These are phyloP conservation scores for Eremobia ochroleuca DNA, from an alignment of 2,888 invertebrate genomes.

Conservation along the genomic window DNA sequence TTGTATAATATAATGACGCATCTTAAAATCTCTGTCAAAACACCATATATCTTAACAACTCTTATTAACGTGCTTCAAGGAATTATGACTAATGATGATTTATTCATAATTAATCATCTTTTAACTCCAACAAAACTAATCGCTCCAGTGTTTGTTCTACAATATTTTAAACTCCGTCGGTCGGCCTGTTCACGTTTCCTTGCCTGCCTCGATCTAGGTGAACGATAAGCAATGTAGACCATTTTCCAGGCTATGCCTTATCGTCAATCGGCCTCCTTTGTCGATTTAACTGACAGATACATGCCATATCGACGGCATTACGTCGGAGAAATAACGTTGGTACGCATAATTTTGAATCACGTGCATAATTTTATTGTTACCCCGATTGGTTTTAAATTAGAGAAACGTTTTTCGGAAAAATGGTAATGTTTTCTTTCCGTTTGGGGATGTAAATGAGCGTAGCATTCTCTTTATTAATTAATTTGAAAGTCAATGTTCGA, in stretches of 20 bases:
- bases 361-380: constrained; percentile 35
- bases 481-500: background rate
- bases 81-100: background rate
- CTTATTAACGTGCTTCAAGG: background rate
- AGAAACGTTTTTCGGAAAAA: background rate
- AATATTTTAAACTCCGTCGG: constrained; percentile 15
- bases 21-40: too few relatives aligned
- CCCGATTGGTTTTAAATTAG: constrained; percentile 4
- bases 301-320: constrained; percentile 15
- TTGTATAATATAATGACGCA: too few relatives aligned
- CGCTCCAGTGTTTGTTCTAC: constrained; percentile 3
- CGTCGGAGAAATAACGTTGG: background rate
- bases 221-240: constrained; percentile 60
- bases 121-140: background rate
- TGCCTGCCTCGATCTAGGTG: constrained; percentile 59
- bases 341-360: constrained; percentile 36
- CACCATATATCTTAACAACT: too few relatives aligned
- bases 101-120: background rate
- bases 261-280: constrained; percentile 74
- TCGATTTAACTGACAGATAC: constrained; percentile 47
- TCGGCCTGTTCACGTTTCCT: constrained; percentile 23
- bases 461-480: background rate
- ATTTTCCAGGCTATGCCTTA: constrained; percentile 70
- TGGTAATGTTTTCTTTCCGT: background rate
- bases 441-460: background rate